phyloP scores from a whole-genome alignment of 2,888 invertebrate species.

The Pheosia tremula region DNA sequence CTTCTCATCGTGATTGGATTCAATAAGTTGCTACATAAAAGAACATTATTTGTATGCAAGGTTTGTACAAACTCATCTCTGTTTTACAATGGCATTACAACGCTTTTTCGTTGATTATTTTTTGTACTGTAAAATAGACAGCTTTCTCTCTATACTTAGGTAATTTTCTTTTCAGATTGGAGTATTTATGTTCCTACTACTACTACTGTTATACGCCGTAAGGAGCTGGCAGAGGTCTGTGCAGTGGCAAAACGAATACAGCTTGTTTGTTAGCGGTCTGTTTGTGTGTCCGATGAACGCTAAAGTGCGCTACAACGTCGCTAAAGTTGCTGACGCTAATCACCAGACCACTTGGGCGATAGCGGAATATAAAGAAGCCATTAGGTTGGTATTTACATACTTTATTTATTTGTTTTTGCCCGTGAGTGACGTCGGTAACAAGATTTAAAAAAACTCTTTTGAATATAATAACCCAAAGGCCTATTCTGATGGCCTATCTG shows the following conservation, averaged over 20 bases:
- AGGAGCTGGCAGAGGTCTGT: conserved; percentile 86
- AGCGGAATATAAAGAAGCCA: conserved; percentile 90
- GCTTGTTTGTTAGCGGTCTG: conserved; percentile 92
- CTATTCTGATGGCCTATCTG: too few relatives aligned
- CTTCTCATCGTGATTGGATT: conserved; percentile 88
- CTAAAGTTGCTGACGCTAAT: conserved; percentile 92
- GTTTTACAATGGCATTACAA: not conserved
- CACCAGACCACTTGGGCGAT: conserved; percentile 89
- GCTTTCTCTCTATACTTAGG: too few relatives aligned
- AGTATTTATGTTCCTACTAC: conserved; percentile 39
- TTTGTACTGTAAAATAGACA: too few relatives aligned
- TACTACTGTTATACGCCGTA: conserved; percentile 52
- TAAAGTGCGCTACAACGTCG: conserved; percentile 97
- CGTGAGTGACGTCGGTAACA: too few relatives aligned
- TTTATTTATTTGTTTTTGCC: too few relatives aligned
- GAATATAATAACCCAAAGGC: too few relatives aligned
- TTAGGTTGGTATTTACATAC: conserved; percentile 78
- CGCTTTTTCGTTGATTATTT: too few relatives aligned
- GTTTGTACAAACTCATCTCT: conserved; percentile 35
- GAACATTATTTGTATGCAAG: conserved; percentile 37
- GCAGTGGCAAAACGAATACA: conserved; percentile 93
- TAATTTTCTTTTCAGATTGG: conserved; percentile 41
- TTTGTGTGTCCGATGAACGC: conserved; percentile 96
- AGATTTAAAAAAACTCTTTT: too few relatives aligned
- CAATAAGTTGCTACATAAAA: conserved; percentile 47